Conservation (phyloP, 2,113 vertebrate genomes). For the Ageneiosus marmoratus region DNA sequence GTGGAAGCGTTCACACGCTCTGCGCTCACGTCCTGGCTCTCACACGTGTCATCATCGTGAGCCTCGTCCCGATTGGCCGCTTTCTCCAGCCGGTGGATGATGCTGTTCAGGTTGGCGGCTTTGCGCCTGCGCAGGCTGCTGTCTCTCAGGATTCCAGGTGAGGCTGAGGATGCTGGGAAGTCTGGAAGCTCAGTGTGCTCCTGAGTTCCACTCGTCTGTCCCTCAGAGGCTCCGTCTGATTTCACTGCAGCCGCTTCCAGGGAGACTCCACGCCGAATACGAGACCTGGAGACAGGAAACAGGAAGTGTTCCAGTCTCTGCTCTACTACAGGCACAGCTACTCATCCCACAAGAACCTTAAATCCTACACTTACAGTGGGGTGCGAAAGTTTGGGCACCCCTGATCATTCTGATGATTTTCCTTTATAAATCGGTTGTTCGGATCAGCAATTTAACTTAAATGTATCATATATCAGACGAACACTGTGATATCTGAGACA, state of each 20-base stretch:
- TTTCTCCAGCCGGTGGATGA: constrained; percentile 90
- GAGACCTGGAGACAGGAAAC: constrained; percentile 81
- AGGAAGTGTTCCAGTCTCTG: constrained; percentile 4
- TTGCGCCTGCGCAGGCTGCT: constrained; percentile 91
- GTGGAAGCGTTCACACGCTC: neutral
- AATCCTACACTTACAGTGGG: no score
- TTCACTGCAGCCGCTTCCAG: constrained; percentile 89
- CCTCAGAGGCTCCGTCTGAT: constrained; percentile 81
- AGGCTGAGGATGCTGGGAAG: constrained; percentile 82
- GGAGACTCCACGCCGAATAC: constrained; percentile 95
- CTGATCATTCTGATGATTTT: no score
- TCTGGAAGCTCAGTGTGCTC: constrained; percentile 24
- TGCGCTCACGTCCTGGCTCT: neutral
- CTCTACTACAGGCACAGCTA: neutral
- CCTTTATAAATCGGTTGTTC: no score
- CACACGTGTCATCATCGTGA: constrained; percentile 84
- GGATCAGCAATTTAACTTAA: no score
- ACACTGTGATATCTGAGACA: no score
- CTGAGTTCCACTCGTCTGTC: constrained; percentile 79
- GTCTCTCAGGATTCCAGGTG: constrained; percentile 89
- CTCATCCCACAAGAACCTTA: neutral
- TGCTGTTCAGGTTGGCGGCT: constrained; percentile 91
- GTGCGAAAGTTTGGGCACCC: no score
- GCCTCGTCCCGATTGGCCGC: constrained; percentile 87
- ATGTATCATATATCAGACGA: no score